A percentile compares a stretch with the other conserved stretches of the same genome.
These are phyloP conservation scores for Quadroppia sp. DNA, from an alignment of 2,888 invertebrate species.

Conservation along the genomic window DNA sequence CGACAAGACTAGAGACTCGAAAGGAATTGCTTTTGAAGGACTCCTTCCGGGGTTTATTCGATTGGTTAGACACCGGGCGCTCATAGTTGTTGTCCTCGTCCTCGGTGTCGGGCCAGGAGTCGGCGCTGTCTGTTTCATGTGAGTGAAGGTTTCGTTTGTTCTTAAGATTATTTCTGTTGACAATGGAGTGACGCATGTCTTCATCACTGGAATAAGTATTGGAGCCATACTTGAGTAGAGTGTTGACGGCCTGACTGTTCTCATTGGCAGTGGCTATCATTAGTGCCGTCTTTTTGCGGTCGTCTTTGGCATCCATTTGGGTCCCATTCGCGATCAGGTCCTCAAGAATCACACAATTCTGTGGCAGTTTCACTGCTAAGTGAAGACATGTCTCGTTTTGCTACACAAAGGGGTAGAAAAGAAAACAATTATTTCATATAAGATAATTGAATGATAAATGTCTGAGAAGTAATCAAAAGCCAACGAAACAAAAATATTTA, in stretches of 20 bases:
- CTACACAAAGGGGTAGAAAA: not conserved
- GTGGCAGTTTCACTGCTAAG: constrained; percentile 37
- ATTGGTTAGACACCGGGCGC: not conserved
- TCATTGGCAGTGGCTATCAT: constrained; percentile 98
- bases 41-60: constrained; percentile 22
- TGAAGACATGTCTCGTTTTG: constrained; percentile 42
- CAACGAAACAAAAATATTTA: no score
- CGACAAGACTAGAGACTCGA: constrained; percentile 35
- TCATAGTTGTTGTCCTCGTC: constrained; percentile 35
- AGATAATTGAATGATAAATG: not conserved
- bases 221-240: constrained; percentile 35
- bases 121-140: constrained; percentile 15
- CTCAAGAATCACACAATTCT: constrained; percentile 57
- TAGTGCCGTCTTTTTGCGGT: constrained; percentile 85
- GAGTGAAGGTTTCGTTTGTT: not conserved
- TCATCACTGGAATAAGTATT: constrained; percentile 31
- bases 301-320: constrained; percentile 76
- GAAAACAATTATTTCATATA: not conserved
- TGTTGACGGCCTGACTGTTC: constrained; percentile 27
- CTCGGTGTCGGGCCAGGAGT: constrained; percentile 38
- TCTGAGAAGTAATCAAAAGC: no score
- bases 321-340: constrained; percentile 66
- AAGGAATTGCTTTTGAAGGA: constrained; percentile 31
- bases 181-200: constrained; percentile 12
- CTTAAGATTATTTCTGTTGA: constrained; percentile 3